phyloP scores from a whole-genome alignment of 1,140 invertebrate species.

The Luehdorfia chinensis region DNA sequence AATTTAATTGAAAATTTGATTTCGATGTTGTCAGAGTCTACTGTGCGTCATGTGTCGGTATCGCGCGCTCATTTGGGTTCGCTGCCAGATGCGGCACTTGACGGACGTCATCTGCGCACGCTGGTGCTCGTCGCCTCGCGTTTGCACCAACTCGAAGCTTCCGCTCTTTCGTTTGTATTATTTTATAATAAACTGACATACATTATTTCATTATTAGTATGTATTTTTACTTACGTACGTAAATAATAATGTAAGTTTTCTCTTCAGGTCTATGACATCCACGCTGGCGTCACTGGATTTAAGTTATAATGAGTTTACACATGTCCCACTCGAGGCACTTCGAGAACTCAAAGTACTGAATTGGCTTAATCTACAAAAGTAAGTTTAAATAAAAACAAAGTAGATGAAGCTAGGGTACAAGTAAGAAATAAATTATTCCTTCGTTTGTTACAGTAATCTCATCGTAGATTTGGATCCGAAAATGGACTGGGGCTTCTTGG shows the following conservation, averaged over 20 bases:
- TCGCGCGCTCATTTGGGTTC: conserved; percentile 40
- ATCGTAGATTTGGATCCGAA: conserved; percentile 55
- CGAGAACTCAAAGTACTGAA: conserved; percentile 79
- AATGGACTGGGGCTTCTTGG: conserved; percentile 83
- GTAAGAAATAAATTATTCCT: not conserved
- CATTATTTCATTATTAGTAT: no score
- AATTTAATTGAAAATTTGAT: no score
- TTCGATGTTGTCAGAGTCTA: conserved; percentile 26
- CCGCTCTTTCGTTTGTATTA: conserved; percentile 33
- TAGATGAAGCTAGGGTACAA: no score
- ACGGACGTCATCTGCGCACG: conserved; percentile 39
- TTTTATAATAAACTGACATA: no score
- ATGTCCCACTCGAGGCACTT: conserved; percentile 79
- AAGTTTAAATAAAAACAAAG: no score
- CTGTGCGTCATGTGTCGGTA: conserved; percentile 44
- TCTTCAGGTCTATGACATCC: conserved; percentile 77
- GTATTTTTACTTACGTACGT: no score
- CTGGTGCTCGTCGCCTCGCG: conserved; percentile 43
- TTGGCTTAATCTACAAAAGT: conserved; percentile 85
- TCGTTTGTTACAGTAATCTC: conserved; percentile 52
- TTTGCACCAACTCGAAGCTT: conserved; percentile 35
- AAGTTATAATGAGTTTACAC: conserved; percentile 82
- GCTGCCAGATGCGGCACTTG: conserved; percentile 46
- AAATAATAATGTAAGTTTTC: no score
- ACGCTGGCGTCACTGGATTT: conserved; percentile 82